Percentiles rank a stretch among this genome's conserved stretches.
These are phyloP conservation scores for Apodemia mormo DNA, from an alignment of 2,888 invertebrate species.

Conservation along the genomic window DNA sequence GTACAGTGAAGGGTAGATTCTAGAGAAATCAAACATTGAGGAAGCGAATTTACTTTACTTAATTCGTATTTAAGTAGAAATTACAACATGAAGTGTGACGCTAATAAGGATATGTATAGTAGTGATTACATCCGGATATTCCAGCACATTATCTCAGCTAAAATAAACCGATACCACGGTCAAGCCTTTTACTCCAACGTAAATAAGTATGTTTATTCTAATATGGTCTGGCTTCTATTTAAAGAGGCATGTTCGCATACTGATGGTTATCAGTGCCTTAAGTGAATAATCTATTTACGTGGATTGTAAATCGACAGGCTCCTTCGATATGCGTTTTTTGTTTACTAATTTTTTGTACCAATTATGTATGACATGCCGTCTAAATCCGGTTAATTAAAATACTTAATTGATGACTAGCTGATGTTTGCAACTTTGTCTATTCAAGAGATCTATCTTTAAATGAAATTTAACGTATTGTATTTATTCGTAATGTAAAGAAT, in stretches of 20 bases:
- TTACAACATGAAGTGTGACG: too few relatives aligned
- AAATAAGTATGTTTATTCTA: slow-evolving; percentile 3
- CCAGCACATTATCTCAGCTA: background rate
- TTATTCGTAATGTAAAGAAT: too few relatives aligned
- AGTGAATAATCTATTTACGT: slow-evolving; percentile 5
- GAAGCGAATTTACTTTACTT: too few relatives aligned
- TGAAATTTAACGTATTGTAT: too few relatives aligned
- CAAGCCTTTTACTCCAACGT: background rate
- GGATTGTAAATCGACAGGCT: background rate
- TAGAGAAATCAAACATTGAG: too few relatives aligned
- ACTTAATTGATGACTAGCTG: background rate
- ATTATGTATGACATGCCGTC: background rate
- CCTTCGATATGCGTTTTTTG: background rate
- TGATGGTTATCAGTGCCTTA: background rate
- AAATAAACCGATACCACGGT: background rate
- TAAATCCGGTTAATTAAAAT: slow-evolving; percentile 9
- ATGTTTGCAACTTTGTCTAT: background rate
- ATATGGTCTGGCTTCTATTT: background rate
- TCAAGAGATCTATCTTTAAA: background rate
- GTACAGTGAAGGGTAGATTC: too few relatives aligned
- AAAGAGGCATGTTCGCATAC: background rate
- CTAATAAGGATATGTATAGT: background rate
- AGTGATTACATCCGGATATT: background rate
- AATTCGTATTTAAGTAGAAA: too few relatives aligned
- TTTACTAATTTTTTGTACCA: background rate